Evolutionary conservation across 1,140 invertebrate genomes (phyloP), one percentile per base, ranked within the genome.

Genomic region (Drosophila mojavensis): DNA sequence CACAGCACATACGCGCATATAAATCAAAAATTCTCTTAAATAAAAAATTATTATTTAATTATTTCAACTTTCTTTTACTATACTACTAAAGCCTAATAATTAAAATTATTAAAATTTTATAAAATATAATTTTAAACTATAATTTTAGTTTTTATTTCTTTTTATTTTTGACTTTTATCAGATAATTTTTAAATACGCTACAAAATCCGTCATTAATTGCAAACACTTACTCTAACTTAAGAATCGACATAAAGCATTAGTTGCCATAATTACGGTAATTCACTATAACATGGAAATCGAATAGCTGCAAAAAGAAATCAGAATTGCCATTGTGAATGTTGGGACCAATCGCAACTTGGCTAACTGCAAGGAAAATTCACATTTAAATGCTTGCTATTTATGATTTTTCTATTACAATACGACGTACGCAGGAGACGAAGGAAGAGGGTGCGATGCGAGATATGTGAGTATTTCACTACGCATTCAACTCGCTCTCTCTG

Each of bases 251-350:
- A 50, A 61, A 36, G 47, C 28, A 50, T 51, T 30, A 64, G 70
- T 63, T 66, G 28, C 45, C 68, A 68, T 84, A 67, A 64, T 64
- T 63, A 79, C 77, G 43, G 67, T 59, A 66, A 73, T 84, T 84
- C 48, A 56, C 74, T 71, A 65, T 75, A 53, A 24, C 33, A 72
- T 55, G 13, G 66, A 86, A 85, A 62, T 85, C 82, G 62, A 78
- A 75, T 55, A 71, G 68, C 36, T 71, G 62, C 63, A 41, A 55
- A 74, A 66, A 36, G 59, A 77, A 81, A 85, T 85, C 55, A 78
- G 64, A 72, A 64, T 65, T 63, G 50, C 54, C 24, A 68, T 61
- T 39, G 15, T 11, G 10, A 48, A 53, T 26, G 50, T 3, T 15
- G 43, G 17, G 43, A 24, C 20, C 20, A 24, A 24, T 47, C 43